phyloP scores from a whole-genome alignment of 2,888 invertebrate genomes.

The Acleris sparsana region DNA sequence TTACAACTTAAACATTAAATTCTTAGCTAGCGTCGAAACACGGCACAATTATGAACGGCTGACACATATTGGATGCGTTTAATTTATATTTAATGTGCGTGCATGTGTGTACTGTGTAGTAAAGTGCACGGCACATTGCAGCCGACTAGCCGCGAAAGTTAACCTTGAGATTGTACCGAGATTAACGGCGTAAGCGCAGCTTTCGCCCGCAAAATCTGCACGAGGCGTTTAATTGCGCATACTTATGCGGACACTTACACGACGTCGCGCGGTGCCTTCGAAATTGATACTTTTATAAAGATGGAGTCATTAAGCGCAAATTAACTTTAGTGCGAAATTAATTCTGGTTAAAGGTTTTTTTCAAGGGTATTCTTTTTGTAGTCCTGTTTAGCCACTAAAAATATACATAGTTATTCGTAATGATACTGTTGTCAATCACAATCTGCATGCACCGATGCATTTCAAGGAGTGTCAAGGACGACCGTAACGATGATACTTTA shows the following conservation, averaged over 20 bases:
- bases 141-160: constrained; percentile 70
- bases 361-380: neutral
- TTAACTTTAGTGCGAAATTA: neutral
- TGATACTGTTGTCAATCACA: constrained; percentile 7
- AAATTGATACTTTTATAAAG: constrained; percentile 17
- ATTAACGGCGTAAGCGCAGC: constrained; percentile 63
- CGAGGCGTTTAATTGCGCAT: constrained; percentile 16
- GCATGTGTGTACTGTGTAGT: constrained; percentile 6
- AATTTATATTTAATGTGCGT: neutral
- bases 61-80: neutral
- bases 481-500: neutral
- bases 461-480: constrained; percentile 32
- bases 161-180: constrained; percentile 66
- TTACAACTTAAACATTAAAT: too few relatives aligned
- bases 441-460: constrained; percentile 34
- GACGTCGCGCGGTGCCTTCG: constrained; percentile 6
- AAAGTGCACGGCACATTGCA: constrained; percentile 45
- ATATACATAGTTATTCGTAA: neutral
- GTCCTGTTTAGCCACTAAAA: neutral
- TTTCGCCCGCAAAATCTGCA: constrained; percentile 60
- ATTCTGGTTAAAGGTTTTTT: neutral
- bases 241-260: constrained; percentile 23
- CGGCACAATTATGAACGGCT: too few relatives aligned
- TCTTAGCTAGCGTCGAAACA: too few relatives aligned
- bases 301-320: constrained; percentile 4